Base-by-base conservation (phyloP, 1,140 invertebrate species). In the Tribolium madens region DNA sequence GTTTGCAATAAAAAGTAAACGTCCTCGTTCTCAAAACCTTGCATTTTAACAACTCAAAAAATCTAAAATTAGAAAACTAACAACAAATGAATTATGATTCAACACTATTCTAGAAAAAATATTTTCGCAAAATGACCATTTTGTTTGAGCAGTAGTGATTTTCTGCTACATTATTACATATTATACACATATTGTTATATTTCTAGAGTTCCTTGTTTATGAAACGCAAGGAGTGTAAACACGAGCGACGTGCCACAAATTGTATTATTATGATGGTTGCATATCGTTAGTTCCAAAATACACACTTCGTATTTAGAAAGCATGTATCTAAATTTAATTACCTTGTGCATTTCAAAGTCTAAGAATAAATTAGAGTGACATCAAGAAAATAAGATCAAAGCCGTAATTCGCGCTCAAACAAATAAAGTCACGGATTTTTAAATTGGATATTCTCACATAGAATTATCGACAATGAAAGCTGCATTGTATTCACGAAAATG, bases 1-100 rank as follows among this genome's bases (percentile, higher is more conserved):
- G 14, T 57, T 57, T 21, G 17, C 17, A 57, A 57, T 33, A 64
- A 64, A 64, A 64, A 64, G 18, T 33, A 6, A 33, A 31, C 26
- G 57, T 64, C 57, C 57, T 64, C 57, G 57, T 64, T 64, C 57
- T 64, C 57, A 33, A 64, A 64, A 33, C 57, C 57, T 64, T 64
- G 57, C 14, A 64, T 64, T 64, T 64, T 64, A 13, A 3, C 36
- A 6, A 64, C 13, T 6, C 12, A 4, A 14, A 33, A 64, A 13
- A 64, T 15, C n/a, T 33, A 64, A 64, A 33, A 64, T 31, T 64
- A 12, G n/a, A 31, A 64, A 64, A 10, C n/a, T 31, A 31, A 31
- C n/a, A n/a, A n/a, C n/a, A n/a, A n/a, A n/a, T n/a, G n/a, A n/a
- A n/a, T n/a, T n/a, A n/a, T n/a, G n/a, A n/a, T n/a, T 4, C 21